These are phyloP conservation scores for Drosophila mulleri DNA, from an alignment of 2,888 invertebrate species.

Conservation along the genomic window DNA sequence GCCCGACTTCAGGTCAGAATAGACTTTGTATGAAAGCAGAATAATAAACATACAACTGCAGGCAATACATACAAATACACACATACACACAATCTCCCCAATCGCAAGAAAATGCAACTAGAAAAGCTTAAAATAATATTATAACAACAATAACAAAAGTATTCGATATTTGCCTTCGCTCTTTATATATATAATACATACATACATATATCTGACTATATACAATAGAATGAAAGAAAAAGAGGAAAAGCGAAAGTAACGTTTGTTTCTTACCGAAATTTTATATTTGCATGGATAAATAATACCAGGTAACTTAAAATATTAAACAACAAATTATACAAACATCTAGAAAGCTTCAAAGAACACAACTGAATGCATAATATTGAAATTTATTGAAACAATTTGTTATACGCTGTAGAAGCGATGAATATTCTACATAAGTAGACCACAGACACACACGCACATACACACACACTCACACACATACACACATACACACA, in stretches of 20 bases:
- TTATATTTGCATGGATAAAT: constrained; percentile 46
- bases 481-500: constrained; percentile 47
- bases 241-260: constrained; percentile 24
- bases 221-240: constrained; percentile 16
- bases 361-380: constrained; percentile 38
- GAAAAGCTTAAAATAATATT: constrained; percentile 27
- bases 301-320: constrained; percentile 57
- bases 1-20: constrained; percentile 23
- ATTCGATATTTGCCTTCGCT: constrained; percentile 79
- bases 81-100: constrained; percentile 43
- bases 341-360: constrained; percentile 50
- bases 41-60: constrained; percentile 16
- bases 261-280: constrained; percentile 41
- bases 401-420: constrained; percentile 54
- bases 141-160: constrained; percentile 69
- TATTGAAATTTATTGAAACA: constrained; percentile 47
- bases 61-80: constrained; percentile 27
- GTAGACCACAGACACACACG: constrained; percentile 46
- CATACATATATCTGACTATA: constrained; percentile 29
- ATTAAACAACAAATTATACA: constrained; percentile 74
- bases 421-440: constrained; percentile 78
- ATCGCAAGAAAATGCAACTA: constrained; percentile 70
- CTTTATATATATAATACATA: constrained; percentile 56
- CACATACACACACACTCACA: constrained; percentile 68
- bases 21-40: constrained; percentile 21